Evolutionary conservation across 1,140 invertebrate genomes (phyloP), one percentile per base, ranked within the genome.

Genomic region (Mactra quadrangularis): DNA sequence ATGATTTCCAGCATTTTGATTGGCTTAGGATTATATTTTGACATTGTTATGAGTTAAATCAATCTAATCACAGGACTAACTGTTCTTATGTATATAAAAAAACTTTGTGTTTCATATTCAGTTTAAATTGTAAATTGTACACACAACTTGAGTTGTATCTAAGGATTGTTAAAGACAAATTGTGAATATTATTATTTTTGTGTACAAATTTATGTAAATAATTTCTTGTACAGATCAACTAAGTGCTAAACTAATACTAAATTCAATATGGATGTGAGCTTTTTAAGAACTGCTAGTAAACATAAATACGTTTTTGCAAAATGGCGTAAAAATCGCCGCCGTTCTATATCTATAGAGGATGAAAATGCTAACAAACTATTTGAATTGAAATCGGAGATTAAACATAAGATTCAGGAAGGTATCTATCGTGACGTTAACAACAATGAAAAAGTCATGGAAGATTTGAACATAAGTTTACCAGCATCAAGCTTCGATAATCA

Each of bases 221-320:
- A n/a, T n/a, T n/a, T n/a, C n/a, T n/a, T n/a, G n/a, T n/a, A n/a
- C n/a, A n/a, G n/a, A n/a, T n/a, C n/a, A n/a, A n/a, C n/a, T n/a
- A n/a, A n/a, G n/a, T n/a, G n/a, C n/a, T n/a, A n/a, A n/a, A n/a
- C n/a, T n/a, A n/a, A n/a, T n/a, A n/a, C n/a, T n/a, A n/a, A n/a
- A n/a, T n/a, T n/a, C n/a, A n/a, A n/a, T 55, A 45, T 82, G 70
- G 79, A 82, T 55, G 74, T 82, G 35, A 82, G 79, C 72, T 74
- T 82, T 45, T 35, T 82, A 55, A 70, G 79, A n/a, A 70, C 59
- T 6, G 68, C 79, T 19, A 33, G 45, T 38, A 74, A 82, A 31
- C 52, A 70, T 0, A 75, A 64, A 29, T 68, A 82, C 25, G 79
- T 68, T 3, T 82, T 74, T 75, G 53, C 52, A 22, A 74, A 57